Conservation (phyloP, 2,888 invertebrate species). For the Eristalinus aeneus region DNA sequence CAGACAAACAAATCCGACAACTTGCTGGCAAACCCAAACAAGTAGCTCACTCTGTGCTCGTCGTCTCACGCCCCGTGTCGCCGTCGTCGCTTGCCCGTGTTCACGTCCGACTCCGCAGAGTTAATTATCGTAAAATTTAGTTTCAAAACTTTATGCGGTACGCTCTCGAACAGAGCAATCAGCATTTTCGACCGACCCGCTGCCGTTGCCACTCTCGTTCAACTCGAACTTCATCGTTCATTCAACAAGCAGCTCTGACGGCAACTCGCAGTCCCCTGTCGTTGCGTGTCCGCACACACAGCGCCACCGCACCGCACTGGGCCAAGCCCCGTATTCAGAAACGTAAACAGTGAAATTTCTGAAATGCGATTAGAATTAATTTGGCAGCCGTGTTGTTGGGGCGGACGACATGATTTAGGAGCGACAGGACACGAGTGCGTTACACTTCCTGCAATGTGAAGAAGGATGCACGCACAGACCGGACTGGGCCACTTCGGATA, state of each 20-base stretch:
- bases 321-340: constrained; percentile 14
- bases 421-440: constrained; percentile 37
- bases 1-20: constrained; percentile 46
- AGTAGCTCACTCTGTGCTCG: neutral
- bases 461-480: constrained; percentile 55
- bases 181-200: constrained; percentile 34
- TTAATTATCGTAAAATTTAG: constrained; percentile 68
- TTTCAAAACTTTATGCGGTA: constrained; percentile 64
- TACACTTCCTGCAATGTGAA: constrained; percentile 46
- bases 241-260: constrained; percentile 21
- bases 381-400: constrained; percentile 50
- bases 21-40: constrained; percentile 50
- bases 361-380: constrained; percentile 68
- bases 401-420: constrained; percentile 11
- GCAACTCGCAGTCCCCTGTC: neutral
- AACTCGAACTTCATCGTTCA: constrained; percentile 50
- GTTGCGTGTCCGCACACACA: neutral
- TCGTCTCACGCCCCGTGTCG: neutral
- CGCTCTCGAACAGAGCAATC: constrained; percentile 44
- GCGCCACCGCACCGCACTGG: neutral
- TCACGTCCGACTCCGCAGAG: constrained; percentile 19
- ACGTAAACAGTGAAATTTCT: constrained; percentile 58
- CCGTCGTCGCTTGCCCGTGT: neutral
- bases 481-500: constrained; percentile 2
- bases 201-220: neutral